Evolutionary conservation across 1,140 invertebrate genomes (phyloP), one percentile per base, ranked within the genome.

Genomic region (Pectinophora gossypiella): DNA sequence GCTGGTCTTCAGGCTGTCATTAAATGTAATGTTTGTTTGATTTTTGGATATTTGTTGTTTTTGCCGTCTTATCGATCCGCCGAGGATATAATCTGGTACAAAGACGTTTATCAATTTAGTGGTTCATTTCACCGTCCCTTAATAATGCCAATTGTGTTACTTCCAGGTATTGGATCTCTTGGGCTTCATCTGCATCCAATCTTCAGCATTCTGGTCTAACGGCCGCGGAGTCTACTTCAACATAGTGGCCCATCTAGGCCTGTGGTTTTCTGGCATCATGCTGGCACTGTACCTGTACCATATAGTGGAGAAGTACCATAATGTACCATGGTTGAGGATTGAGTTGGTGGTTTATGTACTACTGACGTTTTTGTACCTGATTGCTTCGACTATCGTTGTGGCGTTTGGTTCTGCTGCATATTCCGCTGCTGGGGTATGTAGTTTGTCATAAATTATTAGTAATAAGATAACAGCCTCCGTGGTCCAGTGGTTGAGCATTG

Each of bases 241-340:
- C 72, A 93, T 95, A 53, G 93, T 97, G 0, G 89, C 95, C 0
- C 93, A 94, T 84, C 90, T 90, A 9, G 95, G 93, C 6, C 92
- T 97, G 56, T 95, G 94, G 90, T 93, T 94, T 51, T 94, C 94
- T 0, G 90, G 91, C 0, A 91, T 94, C 13, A 76, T 97, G 13
- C 89, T 97, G 3, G 84, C 92, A 0, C 89, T 96, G 42, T 97
- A 97, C 77, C 64, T 95, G 32, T 95, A 96, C 72, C 95, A 97
- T 72, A 88, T 97, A 9, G 90, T 97, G 42, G 95, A 96, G 68
- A 95, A 93, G 68, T 93, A 95, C 56, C 93, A 94, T 68, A 93
- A 91, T 69, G 91, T 97, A 46, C 95, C 95, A 2, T 98, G 96
- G 96, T 68, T 95, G 27, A 93, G 95, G 72, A 92, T 97, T 70